A percentile compares a stretch with the other conserved stretches of the same genome.
Evolutionary conservation across 2,888 invertebrate species (phyloP).

Genomic region (Adelognathus sp.): DNA sequence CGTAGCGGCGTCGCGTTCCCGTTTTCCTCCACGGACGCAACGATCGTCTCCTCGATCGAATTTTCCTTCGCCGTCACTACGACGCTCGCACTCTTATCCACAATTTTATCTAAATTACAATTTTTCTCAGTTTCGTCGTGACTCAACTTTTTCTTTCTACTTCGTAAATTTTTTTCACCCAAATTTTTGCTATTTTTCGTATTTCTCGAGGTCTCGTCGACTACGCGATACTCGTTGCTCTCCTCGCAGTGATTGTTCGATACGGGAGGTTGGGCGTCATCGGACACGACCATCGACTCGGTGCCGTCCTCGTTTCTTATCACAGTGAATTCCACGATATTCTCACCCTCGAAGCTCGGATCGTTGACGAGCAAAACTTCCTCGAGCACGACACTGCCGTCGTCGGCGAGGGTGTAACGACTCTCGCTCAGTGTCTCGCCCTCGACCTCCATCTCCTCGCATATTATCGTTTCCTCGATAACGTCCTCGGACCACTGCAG

Average conservation of each 20-base stretch:
- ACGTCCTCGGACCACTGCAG: conserved; percentile 75
- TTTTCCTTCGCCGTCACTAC: conserved; percentile 19
- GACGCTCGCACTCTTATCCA: neutral
- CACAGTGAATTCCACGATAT: conserved; percentile 73
- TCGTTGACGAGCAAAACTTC: conserved; percentile 71
- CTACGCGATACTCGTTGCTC: conserved; percentile 56
- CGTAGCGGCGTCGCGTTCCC: neutral
- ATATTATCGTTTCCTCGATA: conserved; percentile 79
- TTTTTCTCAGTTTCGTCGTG: conserved; percentile 12
- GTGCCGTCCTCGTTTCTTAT: conserved; percentile 71
- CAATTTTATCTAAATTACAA: neutral
- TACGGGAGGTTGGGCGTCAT: no score
- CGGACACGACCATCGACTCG: conserved; percentile 68
- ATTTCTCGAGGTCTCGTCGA: conserved; percentile 59
- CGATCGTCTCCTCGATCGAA: no score
- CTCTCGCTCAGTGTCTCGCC: conserved; percentile 55
- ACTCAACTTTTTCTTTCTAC: conserved; percentile 38
- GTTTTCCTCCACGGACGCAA: conserved; percentile 30
- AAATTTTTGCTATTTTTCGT: conserved; percentile 50
- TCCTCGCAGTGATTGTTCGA: conserved; percentile 49
- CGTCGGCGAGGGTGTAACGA: conserved; percentile 64
- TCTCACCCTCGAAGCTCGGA: conserved; percentile 64
- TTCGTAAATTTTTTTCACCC: conserved; percentile 27
- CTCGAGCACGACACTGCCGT: conserved; percentile 68
- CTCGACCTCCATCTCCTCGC: conserved; percentile 79